These are phyloP conservation scores for Acronicta leporina DNA, from an alignment of 2,888 invertebrate genomes.

Conservation along the genomic window DNA sequence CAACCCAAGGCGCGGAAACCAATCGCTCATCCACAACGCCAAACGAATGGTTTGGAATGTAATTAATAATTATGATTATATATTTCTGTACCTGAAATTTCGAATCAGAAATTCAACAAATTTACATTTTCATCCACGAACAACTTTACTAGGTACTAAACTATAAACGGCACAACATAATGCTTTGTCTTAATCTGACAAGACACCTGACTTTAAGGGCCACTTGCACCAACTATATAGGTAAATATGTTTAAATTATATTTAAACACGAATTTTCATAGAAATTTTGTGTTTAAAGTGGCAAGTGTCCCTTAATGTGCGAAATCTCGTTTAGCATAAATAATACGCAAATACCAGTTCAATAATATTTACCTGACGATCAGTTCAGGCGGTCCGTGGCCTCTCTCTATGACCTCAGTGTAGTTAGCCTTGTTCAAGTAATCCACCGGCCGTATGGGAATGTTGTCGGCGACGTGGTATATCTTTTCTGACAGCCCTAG, in stretches of 20 bases:
- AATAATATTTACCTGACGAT: conserved; percentile 83
- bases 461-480: conserved; percentile 91
- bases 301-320: too few relatives aligned
- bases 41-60: too few relatives aligned
- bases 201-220: conserved; percentile 20
- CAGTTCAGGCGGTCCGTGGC: conserved; percentile 91
- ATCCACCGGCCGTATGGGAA: conserved; percentile 89
- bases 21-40: too few relatives aligned
- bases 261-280: too few relatives aligned
- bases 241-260: too few relatives aligned
- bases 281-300: too few relatives aligned
- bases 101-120: background rate
- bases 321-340: conserved; percentile 30
- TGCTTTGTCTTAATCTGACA: conserved; percentile 6
- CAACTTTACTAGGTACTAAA: conserved; percentile 10
- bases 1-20: too few relatives aligned
- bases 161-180: background rate
- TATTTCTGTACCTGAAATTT: too few relatives aligned
- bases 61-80: too few relatives aligned
- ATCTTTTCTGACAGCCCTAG: conserved; percentile 90
- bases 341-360: conserved; percentile 12
- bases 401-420: conserved; percentile 92
- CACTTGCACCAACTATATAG: too few relatives aligned
- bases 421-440: conserved; percentile 91
- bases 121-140: background rate